phyloP scores from a whole-genome alignment of 2,113 vertebrate species.

The Gorsachius goisagi region DNA sequence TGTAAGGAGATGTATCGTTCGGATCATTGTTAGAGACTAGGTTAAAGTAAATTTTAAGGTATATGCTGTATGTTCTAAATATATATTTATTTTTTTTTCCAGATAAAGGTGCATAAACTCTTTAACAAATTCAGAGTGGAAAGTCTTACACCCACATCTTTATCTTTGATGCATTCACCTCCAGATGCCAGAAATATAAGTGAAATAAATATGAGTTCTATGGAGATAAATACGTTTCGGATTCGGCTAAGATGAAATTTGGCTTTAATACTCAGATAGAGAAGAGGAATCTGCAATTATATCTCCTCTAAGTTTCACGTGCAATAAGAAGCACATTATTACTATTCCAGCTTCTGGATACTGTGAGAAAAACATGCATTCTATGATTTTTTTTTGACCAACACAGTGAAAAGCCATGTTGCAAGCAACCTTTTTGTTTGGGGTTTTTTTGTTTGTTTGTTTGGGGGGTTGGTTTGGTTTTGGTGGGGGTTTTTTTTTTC shows the following conservation, averaged over 20 bases:
- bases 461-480: neutral
- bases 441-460: neutral
- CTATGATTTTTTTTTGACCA: slow-evolving; percentile 51
- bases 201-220: slow-evolving; percentile 81
- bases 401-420: slow-evolving; percentile 76
- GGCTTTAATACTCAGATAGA: slow-evolving; percentile 10
- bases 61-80: neutral
- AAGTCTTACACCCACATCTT: slow-evolving; percentile 74
- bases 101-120: slow-evolving; percentile 78
- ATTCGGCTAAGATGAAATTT: slow-evolving; percentile 78
- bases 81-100: neutral
- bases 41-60: neutral
- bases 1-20: neutral
- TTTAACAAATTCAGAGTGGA: slow-evolving; percentile 76
- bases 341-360: slow-evolving; percentile 72
- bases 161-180: slow-evolving; percentile 83
- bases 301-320: slow-evolving; percentile 64
- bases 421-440: neutral
- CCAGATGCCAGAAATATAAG: slow-evolving; percentile 66
- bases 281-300: slow-evolving; percentile 52
- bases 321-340: slow-evolving; percentile 78
- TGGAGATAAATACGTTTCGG: slow-evolving; percentile 86
- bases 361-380: slow-evolving; percentile 71
- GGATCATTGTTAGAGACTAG: neutral
- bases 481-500: neutral